Percentiles rank a stretch among this genome's conserved stretches.
Conservation (phyloP, 2,888 invertebrate genomes). For the Lithophane ornitopus region DNA sequence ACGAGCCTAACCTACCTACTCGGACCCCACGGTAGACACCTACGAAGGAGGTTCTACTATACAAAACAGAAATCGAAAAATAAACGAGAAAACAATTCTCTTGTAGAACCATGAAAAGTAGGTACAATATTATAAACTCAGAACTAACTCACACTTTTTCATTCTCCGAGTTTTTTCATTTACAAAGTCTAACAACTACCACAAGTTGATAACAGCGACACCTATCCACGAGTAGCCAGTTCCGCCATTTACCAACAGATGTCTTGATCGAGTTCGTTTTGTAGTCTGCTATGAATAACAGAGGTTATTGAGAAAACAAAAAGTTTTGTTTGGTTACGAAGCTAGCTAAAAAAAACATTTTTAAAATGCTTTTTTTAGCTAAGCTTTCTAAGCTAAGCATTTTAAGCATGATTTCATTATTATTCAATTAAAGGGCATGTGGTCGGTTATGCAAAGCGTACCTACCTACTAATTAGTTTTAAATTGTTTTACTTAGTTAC, state of each 20-base stretch:
- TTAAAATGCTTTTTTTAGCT: too few species aligned
- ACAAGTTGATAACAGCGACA: constrained; percentile 72
- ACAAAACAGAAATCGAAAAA: not conserved
- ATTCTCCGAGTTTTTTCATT: not conserved
- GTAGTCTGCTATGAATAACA: not conserved
- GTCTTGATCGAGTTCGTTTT: constrained; percentile 61
- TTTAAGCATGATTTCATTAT: not conserved
- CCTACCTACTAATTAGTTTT: not conserved
- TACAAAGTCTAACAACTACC: not conserved
- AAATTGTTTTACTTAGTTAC: not conserved
- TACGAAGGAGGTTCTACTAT: not conserved
- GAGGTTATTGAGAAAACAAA: not conserved
- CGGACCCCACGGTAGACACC: too few species aligned
- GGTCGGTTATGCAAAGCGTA: not conserved
- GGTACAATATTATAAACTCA: not conserved
- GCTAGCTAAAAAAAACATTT: not conserved
- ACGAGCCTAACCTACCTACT: not conserved
- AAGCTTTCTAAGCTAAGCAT: not conserved
- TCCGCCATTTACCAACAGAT: constrained; percentile 72
- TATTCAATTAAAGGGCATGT: not conserved
- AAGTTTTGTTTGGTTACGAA: not conserved
- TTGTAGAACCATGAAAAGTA: not conserved
- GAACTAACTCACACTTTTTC: not conserved
- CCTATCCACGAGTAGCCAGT: constrained; percentile 81
- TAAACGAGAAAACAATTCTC: not conserved